Evolutionary conservation across 2,113 vertebrate species (phyloP).

Genomic region (Caloenas nicobarica): DNA sequence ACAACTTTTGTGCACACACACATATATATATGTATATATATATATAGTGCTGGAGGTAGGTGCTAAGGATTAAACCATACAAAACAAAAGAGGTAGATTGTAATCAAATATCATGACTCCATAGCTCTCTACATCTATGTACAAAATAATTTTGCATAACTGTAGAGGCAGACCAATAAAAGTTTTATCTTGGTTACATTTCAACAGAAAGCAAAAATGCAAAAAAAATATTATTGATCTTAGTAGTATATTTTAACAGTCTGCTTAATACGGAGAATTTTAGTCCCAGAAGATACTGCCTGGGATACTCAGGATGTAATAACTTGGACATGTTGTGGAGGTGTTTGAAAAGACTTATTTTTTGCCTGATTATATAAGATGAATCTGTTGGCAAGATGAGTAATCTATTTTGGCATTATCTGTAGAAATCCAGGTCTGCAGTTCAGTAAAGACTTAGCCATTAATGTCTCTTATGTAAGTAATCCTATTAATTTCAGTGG

Average conservation of each 20-base stretch:
- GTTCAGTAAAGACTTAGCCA: not conserved
- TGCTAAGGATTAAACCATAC: constrained; percentile 16
- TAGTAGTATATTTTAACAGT: not conserved
- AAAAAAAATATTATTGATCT: not conserved
- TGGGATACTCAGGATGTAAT: not conserved
- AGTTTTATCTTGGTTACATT: not conserved
- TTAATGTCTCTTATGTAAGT: not conserved
- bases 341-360: not conserved
- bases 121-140: not conserved
- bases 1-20: not conserved
- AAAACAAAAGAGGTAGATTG: not conserved
- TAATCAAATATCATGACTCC: constrained; percentile 15
- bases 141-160: not conserved
- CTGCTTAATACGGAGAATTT: not conserved
- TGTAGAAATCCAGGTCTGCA: not conserved
- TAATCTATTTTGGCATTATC: not conserved
- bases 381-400: constrained; percentile 23
- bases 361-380: constrained; percentile 42
- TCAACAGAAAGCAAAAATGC: not conserved
- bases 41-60: not conserved
- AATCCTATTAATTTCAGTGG: not conserved
- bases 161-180: not conserved
- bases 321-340: not conserved
- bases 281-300: not conserved
- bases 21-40: not conserved